Evolutionary conservation across 2,888 invertebrate genomes (phyloP).

Genomic region (Acleris sparsana): DNA sequence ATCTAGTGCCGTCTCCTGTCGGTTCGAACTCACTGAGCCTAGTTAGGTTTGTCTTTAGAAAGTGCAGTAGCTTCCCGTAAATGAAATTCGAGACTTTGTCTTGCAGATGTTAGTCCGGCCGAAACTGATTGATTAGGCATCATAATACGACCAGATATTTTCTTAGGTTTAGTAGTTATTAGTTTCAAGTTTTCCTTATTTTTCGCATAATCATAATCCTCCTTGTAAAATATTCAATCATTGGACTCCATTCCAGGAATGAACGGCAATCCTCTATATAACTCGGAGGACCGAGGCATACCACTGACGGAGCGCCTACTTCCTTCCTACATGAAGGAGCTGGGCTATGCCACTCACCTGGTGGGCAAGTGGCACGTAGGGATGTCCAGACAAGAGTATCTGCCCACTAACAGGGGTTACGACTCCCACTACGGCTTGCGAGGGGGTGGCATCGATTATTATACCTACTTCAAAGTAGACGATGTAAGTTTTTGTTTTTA

Average conservation of each 20-base stretch:
- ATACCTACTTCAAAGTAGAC: constrained; percentile 77
- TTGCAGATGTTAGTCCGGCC: no score
- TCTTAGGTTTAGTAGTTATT: no score
- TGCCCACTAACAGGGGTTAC: constrained; percentile 90
- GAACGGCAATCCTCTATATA: constrained; percentile 71
- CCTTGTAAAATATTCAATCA: no score
- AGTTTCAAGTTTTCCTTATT: no score
- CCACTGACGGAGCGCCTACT: constrained; percentile 81
- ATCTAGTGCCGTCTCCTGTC: no score
- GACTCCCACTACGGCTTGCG: constrained; percentile 91
- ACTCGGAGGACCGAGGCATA: constrained; percentile 75
- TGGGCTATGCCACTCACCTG: constrained; percentile 91
- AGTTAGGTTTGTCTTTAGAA: no score
- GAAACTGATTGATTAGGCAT: no score
- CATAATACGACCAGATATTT: no score
- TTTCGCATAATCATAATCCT: no score
- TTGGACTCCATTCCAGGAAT: constrained; percentile 58
- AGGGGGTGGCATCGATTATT: constrained; percentile 90
- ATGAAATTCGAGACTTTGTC: no score
- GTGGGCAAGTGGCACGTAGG: constrained; percentile 97
- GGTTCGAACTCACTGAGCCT: no score
- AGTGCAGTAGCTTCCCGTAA: no score
- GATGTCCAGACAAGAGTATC: constrained; percentile 87
- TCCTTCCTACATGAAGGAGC: constrained; percentile 85
- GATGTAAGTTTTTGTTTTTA: constrained; percentile 51